Conservation (phyloP, 2,888 invertebrate species). For the Portevinia maculata region DNA sequence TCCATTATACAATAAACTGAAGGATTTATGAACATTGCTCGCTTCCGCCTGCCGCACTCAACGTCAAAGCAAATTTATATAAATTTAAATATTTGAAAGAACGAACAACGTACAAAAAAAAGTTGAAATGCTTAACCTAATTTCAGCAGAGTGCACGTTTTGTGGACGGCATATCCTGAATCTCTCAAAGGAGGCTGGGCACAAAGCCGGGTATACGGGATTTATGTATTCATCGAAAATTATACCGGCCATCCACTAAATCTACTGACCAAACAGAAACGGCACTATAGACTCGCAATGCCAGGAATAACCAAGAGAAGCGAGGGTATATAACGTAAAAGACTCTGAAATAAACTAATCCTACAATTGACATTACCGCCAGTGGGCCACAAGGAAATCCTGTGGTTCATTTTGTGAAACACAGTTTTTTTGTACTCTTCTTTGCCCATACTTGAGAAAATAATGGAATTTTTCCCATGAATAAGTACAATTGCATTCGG, state of each 20-base stretch:
- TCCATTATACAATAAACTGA: constrained; percentile 69
- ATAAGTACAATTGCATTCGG: constrained; percentile 69
- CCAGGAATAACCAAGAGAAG: neutral
- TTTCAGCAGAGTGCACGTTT: constrained; percentile 59
- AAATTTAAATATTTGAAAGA: constrained; percentile 68
- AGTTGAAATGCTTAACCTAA: constrained; percentile 55
- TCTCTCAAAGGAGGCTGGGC: constrained; percentile 2
- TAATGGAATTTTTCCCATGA: constrained; percentile 73
- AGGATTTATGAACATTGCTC: constrained; percentile 60
- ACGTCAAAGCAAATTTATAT: constrained; percentile 55
- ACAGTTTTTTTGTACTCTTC: constrained; percentile 55
- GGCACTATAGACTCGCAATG: constrained; percentile 12
- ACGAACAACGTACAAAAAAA: constrained; percentile 11
- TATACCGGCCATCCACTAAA: neutral
- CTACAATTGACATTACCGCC: constrained; percentile 72
- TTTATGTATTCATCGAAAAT: constrained; percentile 68
- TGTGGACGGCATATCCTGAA: constrained; percentile 38
- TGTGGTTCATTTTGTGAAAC: constrained; percentile 59
- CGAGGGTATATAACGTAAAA: constrained; percentile 9
- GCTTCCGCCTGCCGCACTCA: constrained; percentile 8
- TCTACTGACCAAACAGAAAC: constrained; percentile 56
- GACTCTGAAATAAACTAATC: constrained; percentile 64
- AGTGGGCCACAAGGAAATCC: constrained; percentile 63
- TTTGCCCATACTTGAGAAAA: constrained; percentile 64
- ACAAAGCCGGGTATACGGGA: constrained; percentile 28